Percentiles rank a stretch among this genome's conserved stretches.
Evolutionary conservation across 2,888 invertebrate genomes (phyloP).

Genomic region (Bibio marci): DNA sequence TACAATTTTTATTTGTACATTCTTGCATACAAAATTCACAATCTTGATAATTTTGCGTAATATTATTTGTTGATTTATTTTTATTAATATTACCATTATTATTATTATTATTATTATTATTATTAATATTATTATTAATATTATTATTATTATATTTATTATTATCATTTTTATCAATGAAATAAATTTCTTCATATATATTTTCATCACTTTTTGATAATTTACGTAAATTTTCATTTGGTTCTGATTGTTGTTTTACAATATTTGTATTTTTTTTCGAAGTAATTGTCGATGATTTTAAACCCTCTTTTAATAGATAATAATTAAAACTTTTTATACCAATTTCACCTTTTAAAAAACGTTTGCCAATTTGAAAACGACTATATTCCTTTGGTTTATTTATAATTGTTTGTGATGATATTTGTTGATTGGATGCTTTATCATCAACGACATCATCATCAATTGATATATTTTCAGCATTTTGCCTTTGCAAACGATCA

Average conservation of each 20-base stretch:
- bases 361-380: conserved; percentile 26
- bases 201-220: conserved; percentile 26
- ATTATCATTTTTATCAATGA: conserved; percentile 15
- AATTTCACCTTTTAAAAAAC: conserved; percentile 27
- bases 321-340: conserved; percentile 31
- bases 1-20: conserved; percentile 25
- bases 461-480: not conserved
- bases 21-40: conserved; percentile 27
- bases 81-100: not conserved
- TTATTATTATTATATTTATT: too few species aligned
- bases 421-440: conserved; percentile 9
- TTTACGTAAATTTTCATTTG: conserved; percentile 11
- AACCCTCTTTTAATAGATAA: conserved; percentile 27
- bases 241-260: conserved; percentile 11
- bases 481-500: not conserved
- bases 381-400: conserved; percentile 11
- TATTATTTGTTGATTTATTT: not conserved
- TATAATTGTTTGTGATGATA: conserved; percentile 10
- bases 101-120: too few species aligned
- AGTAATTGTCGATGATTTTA: conserved; percentile 26
- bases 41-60: conserved; percentile 17
- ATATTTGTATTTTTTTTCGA: conserved; percentile 20
- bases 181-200: conserved; percentile 29
- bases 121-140: too few species aligned
- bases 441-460: not conserved